A percentile compares a stretch with the other conserved stretches of the same genome.
Conservation (phyloP, 2,797 vertebrate species). For the Allobates femoralis region DNA sequence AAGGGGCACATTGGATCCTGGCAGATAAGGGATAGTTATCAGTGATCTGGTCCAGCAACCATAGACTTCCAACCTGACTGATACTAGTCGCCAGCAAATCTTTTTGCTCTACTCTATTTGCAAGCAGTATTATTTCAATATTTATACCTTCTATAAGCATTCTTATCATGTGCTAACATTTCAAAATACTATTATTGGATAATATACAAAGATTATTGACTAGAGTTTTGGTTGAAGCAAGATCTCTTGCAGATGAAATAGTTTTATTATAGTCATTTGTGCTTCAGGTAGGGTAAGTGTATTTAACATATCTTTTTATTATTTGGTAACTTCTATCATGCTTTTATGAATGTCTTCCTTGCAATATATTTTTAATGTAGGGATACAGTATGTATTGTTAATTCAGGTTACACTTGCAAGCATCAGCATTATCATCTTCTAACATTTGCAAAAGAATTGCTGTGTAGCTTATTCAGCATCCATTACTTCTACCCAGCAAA, state of each 20-base stretch:
- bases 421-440: conserved; percentile 25
- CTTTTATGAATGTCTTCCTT: not conserved
- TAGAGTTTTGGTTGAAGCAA: not conserved
- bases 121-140: too few relatives aligned
- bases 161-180: not conserved
- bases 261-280: not conserved
- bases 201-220: not conserved
- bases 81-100: too few relatives aligned
- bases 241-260: not conserved
- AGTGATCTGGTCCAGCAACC: too few relatives aligned
- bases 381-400: conserved; percentile 12
- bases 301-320: too few relatives aligned
- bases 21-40: too few relatives aligned
- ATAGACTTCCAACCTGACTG: too few relatives aligned
- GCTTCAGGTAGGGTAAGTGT: not conserved
- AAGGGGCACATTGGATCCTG: too few relatives aligned
- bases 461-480: not conserved
- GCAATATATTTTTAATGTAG: not conserved
- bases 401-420: conserved; percentile 2
- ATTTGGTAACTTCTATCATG: too few relatives aligned
- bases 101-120: too few relatives aligned
- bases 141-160: not conserved
- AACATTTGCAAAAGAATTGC: not conserved
- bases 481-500: not conserved
- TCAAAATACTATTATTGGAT: not conserved